Base-by-base conservation (phyloP, 2,113 vertebrate species). In the Miniopterus natalensis region DNA sequence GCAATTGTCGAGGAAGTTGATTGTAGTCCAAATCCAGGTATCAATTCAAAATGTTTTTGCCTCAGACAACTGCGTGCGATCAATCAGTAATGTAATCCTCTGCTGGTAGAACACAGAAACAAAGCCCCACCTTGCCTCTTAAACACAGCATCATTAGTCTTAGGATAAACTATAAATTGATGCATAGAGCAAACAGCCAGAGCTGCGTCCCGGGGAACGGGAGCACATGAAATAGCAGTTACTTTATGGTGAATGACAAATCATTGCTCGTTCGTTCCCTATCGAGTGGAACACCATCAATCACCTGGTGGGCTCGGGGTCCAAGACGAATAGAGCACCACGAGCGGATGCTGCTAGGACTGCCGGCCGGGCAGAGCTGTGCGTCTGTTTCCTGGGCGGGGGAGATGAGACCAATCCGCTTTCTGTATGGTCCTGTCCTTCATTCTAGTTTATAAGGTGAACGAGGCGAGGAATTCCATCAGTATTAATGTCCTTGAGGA, bases 1-100 rank as follows among this genome's bases (percentile, higher is more conserved):
- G 96, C 90, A 78, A 87, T 95, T 94, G 97, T 92, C 59, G 3
- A 96, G 90, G 85, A 95, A 96, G 97, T 74, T 97, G 96, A 97
- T 96, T 97, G 94, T 97, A 97, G 95, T 96, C 95, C 94, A 96
- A 96, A 96, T 97, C 97, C 97, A 96, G 95, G 97, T 96, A 96
- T 97, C 97, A 96, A 95, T 96, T 96, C 90, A 96, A 97, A 96
- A 97, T 94, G 95, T 93, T 97, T 95, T 79, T 94, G 53, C 73
- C 59, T 93, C 97, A 87, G 92, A 92, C 95, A 91, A 92, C 55
- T 7, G 2, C 7, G 1, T 49, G 23, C 9, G 55, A 85, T 96
- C 94, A 95, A 94, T 90, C 84, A 77, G 83, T 45, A 95, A 86
- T 75, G 92, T 95, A 87, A 86, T 75, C 96, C 96, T 97, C 68